phyloP scores from a whole-genome alignment of 2,797 vertebrate genomes.

The Nyctibius grandis region DNA sequence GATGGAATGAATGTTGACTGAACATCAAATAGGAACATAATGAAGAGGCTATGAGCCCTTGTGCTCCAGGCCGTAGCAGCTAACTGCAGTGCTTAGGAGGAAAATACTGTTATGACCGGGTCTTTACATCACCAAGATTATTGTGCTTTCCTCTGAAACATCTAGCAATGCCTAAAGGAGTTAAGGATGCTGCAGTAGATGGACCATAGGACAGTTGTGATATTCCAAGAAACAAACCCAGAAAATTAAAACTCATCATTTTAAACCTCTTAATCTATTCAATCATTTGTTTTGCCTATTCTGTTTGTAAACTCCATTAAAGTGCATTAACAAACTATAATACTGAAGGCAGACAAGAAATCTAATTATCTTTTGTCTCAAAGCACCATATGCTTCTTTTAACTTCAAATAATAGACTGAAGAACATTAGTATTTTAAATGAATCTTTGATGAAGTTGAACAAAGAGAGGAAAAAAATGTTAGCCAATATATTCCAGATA shows the following conservation, averaged over 20 bases:
- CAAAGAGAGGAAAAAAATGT: not conserved
- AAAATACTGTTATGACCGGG: not conserved
- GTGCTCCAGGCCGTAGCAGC: not conserved
- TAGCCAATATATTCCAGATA: not conserved
- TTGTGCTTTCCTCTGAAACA: not conserved
- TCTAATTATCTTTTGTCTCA: constrained; percentile 72
- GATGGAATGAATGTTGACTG: not conserved
- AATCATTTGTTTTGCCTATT: constrained; percentile 32
- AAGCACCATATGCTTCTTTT: constrained; percentile 73
- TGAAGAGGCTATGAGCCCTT: not conserved
- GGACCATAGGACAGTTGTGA: not conserved
- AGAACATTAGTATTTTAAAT: constrained; percentile 61
- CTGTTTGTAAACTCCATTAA: constrained; percentile 65
- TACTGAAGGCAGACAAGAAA: constrained; percentile 67
- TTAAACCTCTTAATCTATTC: constrained; percentile 21
- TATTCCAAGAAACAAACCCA: not conserved
- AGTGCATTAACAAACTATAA: constrained; percentile 57
- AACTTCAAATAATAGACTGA: constrained; percentile 66
- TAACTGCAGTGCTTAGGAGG: not conserved
- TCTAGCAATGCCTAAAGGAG: not conserved
- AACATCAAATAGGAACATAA: not conserved
- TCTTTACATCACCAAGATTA: not conserved
- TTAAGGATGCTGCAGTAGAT: not conserved
- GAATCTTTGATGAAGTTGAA: constrained; percentile 60
- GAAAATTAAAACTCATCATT: constrained; percentile 4